phyloP scores from a whole-genome alignment of 1,140 invertebrate genomes.

The Aplysia californica region DNA sequence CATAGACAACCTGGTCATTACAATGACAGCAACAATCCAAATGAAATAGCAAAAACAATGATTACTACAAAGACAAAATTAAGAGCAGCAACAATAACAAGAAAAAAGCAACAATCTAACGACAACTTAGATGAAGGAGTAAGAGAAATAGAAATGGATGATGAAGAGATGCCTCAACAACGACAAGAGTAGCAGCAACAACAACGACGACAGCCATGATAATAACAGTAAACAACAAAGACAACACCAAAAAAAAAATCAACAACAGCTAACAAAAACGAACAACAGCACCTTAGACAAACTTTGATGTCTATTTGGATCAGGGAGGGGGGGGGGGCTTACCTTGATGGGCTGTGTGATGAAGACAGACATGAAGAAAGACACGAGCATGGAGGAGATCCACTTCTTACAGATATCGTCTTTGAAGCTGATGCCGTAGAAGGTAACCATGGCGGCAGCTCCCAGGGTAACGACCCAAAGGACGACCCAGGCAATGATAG shows the following conservation, averaged over 20 bases:
- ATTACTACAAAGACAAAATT: too few relatives aligned
- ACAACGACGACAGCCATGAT: not conserved
- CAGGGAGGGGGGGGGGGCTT: not conserved
- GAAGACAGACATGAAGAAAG: conserved; percentile 72
- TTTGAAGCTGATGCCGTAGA: conserved; percentile 72
- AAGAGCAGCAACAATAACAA: too few relatives aligned
- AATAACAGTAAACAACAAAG: not conserved
- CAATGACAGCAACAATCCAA: too few relatives aligned
- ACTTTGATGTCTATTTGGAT: not conserved
- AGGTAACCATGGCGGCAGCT: conserved; percentile 70
- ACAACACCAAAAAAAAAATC: not conserved
- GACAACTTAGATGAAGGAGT: too few relatives aligned
- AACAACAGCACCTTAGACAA: not conserved
- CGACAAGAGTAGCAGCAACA: not conserved
- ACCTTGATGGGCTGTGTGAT: conserved; percentile 74
- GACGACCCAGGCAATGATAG: conserved; percentile 70
- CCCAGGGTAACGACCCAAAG: conserved; percentile 65
- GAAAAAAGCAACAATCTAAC: too few relatives aligned
- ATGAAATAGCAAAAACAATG: too few relatives aligned
- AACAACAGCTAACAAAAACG: not conserved
- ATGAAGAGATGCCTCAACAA: not conserved
- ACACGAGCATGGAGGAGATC: conserved; percentile 72
- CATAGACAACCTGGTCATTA: too few relatives aligned
- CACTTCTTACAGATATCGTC: conserved; percentile 72
- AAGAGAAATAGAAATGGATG: not conserved